A percentile compares a stretch with the other conserved stretches of the same genome.
These are phyloP conservation scores for Hormiphora californensis DNA, from an alignment of 37 sponge, comb jelly and placozoan genomes.

Conservation along the genomic window DNA sequence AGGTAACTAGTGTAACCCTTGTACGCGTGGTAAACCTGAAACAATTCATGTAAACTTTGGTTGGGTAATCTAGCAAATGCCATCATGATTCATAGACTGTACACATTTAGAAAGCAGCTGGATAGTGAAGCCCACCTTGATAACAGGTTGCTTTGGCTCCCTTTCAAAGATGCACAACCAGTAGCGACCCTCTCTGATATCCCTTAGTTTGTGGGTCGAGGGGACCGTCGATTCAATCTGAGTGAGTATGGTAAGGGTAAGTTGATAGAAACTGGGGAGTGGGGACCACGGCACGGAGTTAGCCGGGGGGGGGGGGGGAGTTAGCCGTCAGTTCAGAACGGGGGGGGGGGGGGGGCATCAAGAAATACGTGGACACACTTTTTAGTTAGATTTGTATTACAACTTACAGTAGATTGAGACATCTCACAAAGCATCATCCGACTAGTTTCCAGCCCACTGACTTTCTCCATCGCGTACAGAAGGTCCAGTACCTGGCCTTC, in stretches of 20 bases:
- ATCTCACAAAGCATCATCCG: slow-evolving; percentile 47
- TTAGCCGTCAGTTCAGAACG: too few species aligned
- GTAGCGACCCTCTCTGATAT: slow-evolving; percentile 31
- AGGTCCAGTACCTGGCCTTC: slow-evolving; percentile 44
- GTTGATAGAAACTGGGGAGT: too few species aligned
- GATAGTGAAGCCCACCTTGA: too few species aligned
- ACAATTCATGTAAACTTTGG: too few species aligned
- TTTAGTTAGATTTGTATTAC: not conserved
- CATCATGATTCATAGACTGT: too few species aligned
- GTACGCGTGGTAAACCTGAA: slow-evolving; percentile 49
- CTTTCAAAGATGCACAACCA: slow-evolving; percentile 29
- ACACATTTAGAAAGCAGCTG: too few species aligned
- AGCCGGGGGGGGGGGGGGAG: too few species aligned
- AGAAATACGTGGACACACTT: not conserved
- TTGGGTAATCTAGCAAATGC: too few species aligned
- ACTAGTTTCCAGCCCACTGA: not conserved
- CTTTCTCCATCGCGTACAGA: slow-evolving; percentile 20
- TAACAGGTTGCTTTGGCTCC: slow-evolving; percentile 17
- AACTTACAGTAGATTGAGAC: slow-evolving; percentile 30
- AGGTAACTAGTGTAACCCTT: slow-evolving; percentile 30
- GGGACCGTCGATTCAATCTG: slow-evolving; percentile 45
- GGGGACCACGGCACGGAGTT: too few species aligned
- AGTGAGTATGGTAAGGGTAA: too few species aligned
- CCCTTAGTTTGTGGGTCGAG: slow-evolving; percentile 42
- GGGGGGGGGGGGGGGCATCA: too few species aligned